These are phyloP conservation scores for Sciurus niger DNA, from an alignment of 2,113 vertebrate species.

Conservation along the genomic window DNA sequence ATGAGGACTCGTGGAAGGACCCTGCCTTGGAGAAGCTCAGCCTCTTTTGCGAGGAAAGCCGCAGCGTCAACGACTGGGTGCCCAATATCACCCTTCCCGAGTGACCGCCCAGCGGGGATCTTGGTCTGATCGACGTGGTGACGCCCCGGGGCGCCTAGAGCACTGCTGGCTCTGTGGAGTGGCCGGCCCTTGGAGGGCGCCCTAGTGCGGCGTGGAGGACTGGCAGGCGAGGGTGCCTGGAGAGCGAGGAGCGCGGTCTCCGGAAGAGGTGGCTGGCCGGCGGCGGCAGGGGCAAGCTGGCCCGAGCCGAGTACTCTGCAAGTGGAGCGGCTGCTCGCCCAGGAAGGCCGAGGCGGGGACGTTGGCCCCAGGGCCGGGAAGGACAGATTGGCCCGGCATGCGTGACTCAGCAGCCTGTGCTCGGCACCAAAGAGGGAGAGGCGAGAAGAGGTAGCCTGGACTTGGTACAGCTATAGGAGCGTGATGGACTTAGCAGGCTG, in stretches of 20 bases:
- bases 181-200: slow-evolving; percentile 89
- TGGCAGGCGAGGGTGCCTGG: slow-evolving; percentile 86
- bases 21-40: slow-evolving; percentile 94
- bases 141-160: slow-evolving; percentile 88
- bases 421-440: slow-evolving; percentile 62
- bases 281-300: slow-evolving; percentile 63
- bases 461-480: slow-evolving; percentile 43
- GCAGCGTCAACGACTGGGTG: slow-evolving; percentile 96
- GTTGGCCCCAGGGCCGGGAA: slow-evolving; percentile 53
- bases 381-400: slow-evolving; percentile 67
- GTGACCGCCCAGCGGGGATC: slow-evolving; percentile 85
- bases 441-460: slow-evolving; percentile 70
- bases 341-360: slow-evolving; percentile 69
- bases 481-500: slow-evolving; percentile 67
- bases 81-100: slow-evolving; percentile 96
- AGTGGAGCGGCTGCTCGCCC: slow-evolving; percentile 72
- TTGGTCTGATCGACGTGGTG: slow-evolving; percentile 90
- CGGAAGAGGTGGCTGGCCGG: slow-evolving; percentile 78
- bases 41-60: slow-evolving; percentile 96
- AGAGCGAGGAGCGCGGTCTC: slow-evolving; percentile 84
- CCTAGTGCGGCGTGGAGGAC: slow-evolving; percentile 89
- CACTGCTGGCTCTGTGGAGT: slow-evolving; percentile 91
- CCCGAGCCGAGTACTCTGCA: slow-evolving; percentile 84
- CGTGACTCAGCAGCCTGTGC: slow-evolving; percentile 76
- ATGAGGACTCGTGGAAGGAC: slow-evolving; percentile 95